These are phyloP conservation scores for Echinarachnius parma DNA, from an alignment of 53 echinoderm and acorn worm genomes.

Conservation along the genomic window DNA sequence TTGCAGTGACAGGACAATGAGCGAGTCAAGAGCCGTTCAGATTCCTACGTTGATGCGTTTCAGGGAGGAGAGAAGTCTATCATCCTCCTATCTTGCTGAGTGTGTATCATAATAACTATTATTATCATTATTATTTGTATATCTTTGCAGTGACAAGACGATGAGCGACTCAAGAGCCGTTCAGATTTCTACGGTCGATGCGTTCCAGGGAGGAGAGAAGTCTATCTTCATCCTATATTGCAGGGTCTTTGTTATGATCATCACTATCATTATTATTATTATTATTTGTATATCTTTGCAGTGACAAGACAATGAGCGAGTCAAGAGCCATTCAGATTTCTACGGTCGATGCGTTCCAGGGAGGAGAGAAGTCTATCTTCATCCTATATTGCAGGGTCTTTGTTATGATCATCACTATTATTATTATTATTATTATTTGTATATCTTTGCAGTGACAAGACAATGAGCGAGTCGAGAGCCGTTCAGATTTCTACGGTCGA, in stretches of 20 bases:
- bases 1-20: background rate
- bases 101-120: background rate
- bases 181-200: conserved; percentile 93
- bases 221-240: conserved; percentile 79
- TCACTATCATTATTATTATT: too few relatives aligned
- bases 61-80: conserved; percentile 90
- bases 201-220: conserved; percentile 94
- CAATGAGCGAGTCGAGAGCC: conserved; percentile 58
- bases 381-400: conserved; percentile 95
- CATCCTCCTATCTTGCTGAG: conserved; percentile 86
- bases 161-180: conserved; percentile 9
- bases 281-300: too few relatives aligned
- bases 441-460: conserved; percentile 10
- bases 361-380: conserved; percentile 92
- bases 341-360: conserved; percentile 98
- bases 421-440: too few relatives aligned
- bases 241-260: too few relatives aligned
- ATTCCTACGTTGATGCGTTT: conserved; percentile 94
- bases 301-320: conserved; percentile 35
- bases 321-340: conserved; percentile 92
- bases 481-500: conserved; percentile 98
- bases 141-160: too few relatives aligned
- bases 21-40: conserved; percentile 46
- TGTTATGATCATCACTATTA: too few relatives aligned
- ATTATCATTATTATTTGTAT: background rate